Percentiles rank a stretch among this genome's conserved stretches.
Evolutionary conservation across 2,888 invertebrate species (phyloP).

Genomic region (Glyphotaelius pellucidus): DNA sequence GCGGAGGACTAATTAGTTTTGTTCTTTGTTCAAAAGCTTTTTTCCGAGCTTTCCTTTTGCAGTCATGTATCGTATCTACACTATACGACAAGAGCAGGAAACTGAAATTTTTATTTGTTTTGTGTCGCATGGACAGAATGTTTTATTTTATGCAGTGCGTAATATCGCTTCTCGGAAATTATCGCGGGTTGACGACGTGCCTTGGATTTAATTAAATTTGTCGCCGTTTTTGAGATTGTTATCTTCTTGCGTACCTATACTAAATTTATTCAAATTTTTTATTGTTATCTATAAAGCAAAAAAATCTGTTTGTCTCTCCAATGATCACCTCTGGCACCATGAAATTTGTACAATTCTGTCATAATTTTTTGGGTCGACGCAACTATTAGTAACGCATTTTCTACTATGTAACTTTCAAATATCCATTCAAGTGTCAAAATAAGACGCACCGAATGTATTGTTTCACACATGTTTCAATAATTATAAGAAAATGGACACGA

Average conservation of each 20-base stretch:
- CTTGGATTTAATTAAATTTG: conserved; percentile 16
- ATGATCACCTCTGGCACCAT: background rate
- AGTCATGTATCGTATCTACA: background rate
- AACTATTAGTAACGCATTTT: too few species aligned
- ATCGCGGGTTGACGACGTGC: background rate
- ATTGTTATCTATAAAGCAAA: background rate
- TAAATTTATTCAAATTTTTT: background rate
- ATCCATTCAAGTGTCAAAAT: too few species aligned
- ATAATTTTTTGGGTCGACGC: background rate
- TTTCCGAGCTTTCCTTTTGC: background rate
- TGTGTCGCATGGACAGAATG: conserved; percentile 13
- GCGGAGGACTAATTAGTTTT: background rate
- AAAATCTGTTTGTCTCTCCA: background rate
- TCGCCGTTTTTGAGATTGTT: conserved; percentile 6
- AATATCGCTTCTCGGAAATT: conserved; percentile 30
- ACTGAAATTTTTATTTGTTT: background rate
- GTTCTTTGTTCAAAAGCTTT: background rate
- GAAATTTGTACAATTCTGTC: background rate
- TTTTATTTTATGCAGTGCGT: conserved; percentile 30
- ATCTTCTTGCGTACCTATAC: background rate
- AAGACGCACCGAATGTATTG: too few species aligned
- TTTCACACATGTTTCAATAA: too few species aligned
- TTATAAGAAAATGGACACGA: too few species aligned
- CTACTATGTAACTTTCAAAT: too few species aligned
- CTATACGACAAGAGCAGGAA: background rate